These are phyloP conservation scores for Gallinago undulata DNA, from an alignment of 2,113 vertebrate species.

Conservation along the genomic window DNA sequence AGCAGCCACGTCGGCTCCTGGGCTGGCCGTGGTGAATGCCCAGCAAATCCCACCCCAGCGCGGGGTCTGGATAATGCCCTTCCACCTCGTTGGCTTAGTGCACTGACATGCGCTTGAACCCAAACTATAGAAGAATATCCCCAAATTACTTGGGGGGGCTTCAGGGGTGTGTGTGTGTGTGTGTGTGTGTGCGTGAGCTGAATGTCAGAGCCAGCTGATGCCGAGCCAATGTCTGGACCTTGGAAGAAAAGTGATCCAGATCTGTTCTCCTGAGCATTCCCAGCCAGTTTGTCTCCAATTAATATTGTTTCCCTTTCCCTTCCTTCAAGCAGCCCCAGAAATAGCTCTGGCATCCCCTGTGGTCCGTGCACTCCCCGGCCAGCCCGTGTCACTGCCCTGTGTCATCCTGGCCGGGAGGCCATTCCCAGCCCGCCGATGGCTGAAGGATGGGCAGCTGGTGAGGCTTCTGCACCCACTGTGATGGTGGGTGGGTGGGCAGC, in stretches of 20 bases:
- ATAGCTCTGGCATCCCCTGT: slow-evolving; percentile 76
- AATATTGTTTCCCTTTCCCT: neutral
- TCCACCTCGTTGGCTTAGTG: neutral
- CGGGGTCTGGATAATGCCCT: neutral
- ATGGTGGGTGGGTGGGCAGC: neutral
- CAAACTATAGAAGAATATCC: neutral
- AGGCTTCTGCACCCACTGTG: neutral
- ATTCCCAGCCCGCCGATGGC: slow-evolving; percentile 84
- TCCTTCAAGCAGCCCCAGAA: slow-evolving; percentile 77
- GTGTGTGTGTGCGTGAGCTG: too few species aligned
- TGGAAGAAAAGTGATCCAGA: neutral
- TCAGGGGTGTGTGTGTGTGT: too few species aligned
- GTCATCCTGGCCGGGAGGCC: slow-evolving; percentile 84
- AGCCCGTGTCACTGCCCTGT: slow-evolving; percentile 84
- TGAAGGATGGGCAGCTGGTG: slow-evolving; percentile 80
- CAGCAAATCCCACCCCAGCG: neutral
- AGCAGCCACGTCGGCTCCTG: neutral
- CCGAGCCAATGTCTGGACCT: neutral
- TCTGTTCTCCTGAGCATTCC: accelerated
- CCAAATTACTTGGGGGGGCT: neutral
- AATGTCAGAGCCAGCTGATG: accelerated
- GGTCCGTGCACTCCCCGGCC: slow-evolving; percentile 74
- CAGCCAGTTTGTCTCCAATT: neutral
- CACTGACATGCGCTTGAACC: neutral
- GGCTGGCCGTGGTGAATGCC: accelerated